phyloP scores from a whole-genome alignment of 1,140 invertebrate species.

The Drosophila ficusphila region DNA sequence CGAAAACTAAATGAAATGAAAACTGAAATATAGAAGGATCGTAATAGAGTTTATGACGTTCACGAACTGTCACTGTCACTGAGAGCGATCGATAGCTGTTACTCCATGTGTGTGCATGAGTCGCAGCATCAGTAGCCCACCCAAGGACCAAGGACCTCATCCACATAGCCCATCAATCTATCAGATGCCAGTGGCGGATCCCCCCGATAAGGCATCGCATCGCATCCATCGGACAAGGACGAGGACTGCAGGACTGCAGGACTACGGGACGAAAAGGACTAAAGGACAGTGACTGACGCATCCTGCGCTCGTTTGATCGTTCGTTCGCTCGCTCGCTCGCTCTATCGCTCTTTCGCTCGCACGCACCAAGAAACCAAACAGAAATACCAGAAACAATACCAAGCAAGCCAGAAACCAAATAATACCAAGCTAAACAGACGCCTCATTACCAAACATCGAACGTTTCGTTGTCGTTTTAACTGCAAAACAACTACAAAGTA shows the following conservation, averaged over 20 bases:
- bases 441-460: slow-evolving; percentile 54
- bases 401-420: slow-evolving; percentile 38
- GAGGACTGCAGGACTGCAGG: slow-evolving; percentile 8
- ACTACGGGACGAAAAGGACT: slow-evolving; percentile 4
- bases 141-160: slow-evolving; percentile 44
- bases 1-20: slow-evolving; percentile 33
- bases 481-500: too few relatives aligned
- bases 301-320: slow-evolving; percentile 27
- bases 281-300: slow-evolving; percentile 41
- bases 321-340: slow-evolving; percentile 24
- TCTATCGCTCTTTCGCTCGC: slow-evolving; percentile 30
- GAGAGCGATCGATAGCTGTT: slow-evolving; percentile 45
- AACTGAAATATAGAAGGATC: slow-evolving; percentile 61
- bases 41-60: slow-evolving; percentile 37
- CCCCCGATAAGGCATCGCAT: slow-evolving; percentile 43
- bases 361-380: slow-evolving; percentile 35
- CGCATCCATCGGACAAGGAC: slow-evolving; percentile 29
- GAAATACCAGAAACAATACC: slow-evolving; percentile 25
- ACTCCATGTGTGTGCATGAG: slow-evolving; percentile 42
- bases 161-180: slow-evolving; percentile 25
- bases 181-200: slow-evolving; percentile 65
- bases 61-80: slow-evolving; percentile 38
- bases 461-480: slow-evolving; percentile 32
- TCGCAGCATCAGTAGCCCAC: slow-evolving; percentile 40
- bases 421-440: slow-evolving; percentile 56